phyloP scores from a whole-genome alignment of 2,113 vertebrate species.

The Tricholaema leucomelas region DNA sequence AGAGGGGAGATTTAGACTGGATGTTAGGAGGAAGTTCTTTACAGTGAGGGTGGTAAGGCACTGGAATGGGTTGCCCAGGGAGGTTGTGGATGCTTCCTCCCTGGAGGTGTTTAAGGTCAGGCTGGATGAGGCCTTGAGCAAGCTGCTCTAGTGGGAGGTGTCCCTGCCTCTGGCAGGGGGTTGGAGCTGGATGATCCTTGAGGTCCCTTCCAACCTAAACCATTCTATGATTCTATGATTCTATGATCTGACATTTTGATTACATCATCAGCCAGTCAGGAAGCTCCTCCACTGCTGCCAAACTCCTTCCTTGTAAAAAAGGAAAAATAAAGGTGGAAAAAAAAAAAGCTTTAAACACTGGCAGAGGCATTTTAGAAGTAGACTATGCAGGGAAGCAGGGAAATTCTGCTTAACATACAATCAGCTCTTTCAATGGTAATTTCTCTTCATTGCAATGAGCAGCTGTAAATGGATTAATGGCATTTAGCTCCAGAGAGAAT shows the following conservation, averaged over 20 bases:
- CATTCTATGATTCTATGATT: too few relatives aligned
- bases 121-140: too few relatives aligned
- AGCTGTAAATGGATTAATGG: conserved; percentile 69
- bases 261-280: conserved; percentile 1
- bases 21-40: too few relatives aligned
- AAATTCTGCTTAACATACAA: conserved; percentile 34
- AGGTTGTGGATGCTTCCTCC: too few relatives aligned
- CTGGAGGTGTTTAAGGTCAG: too few relatives aligned
- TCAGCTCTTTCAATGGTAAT: conserved; percentile 52
- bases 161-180: too few relatives aligned
- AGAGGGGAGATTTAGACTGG: too few relatives aligned
- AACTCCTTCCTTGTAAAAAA: conserved; percentile 1
- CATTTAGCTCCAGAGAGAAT: conserved; percentile 60
- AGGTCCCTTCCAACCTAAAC: too few relatives aligned
- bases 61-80: too few relatives aligned
- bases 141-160: too few relatives aligned
- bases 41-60: too few relatives aligned
- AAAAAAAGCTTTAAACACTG: conserved; percentile 21
- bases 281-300: conserved; percentile 32
- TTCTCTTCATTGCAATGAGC: conserved; percentile 59
- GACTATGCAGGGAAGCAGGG: not conserved
- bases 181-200: too few relatives aligned
- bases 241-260: conserved; percentile 39
- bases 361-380: conserved; percentile 42
- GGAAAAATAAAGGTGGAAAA: not conserved